Base-by-base conservation (phyloP, 1,140 invertebrate species). In the Drosophila ercepeae region DNA sequence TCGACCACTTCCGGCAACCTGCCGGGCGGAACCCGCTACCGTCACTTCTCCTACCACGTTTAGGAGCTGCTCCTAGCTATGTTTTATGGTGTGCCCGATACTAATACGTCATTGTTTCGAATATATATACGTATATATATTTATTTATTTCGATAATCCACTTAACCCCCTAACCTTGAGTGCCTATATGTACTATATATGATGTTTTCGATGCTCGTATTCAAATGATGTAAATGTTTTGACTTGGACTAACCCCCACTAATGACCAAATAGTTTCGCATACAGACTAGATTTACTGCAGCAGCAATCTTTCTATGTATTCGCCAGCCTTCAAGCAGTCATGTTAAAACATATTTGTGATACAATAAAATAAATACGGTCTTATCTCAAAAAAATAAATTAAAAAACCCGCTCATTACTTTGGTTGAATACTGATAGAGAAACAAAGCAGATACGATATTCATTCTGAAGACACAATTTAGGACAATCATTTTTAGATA, bases 41-140 rank as follows among this genome's bases (percentile, higher is more conserved):
- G 96, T 70, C 96, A 97, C 91, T 97, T 94, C 92, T 96, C 95
- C 72, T 97, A 97, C 92, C 95, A 95, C 91, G 95, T 97, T 88
- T 97, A 95, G 60, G 42, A 94, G 39, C 29, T 25, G 54, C 44
- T 46, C 23, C 23, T 41, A 45, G 55, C 36, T 39, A 39, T 64
- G 60, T 64, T 41, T 64, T 64, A 48, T 64, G 60, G 57, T 64
- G 60, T 69, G 29, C 49, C 16, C n/a, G 14, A 39, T 39, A 49
- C 45, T 63, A 72, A 73, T 48, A 50, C 68, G 39, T 67, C 64
- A 67, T 45, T 67, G 63, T 67, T 44, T 67, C 29, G 49, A 67
- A 44, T 44, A n/a, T 32, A 25, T 34, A 64, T 39, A 60, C 52
- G 32, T 53, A 58, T 42, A 61, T 32, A 21, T 29, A 45, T 46